A percentile compares a stretch with the other conserved stretches of the same genome.
These are phyloP conservation scores for Hyperopisus bebe DNA, from an alignment of 2,113 vertebrate genomes.

Conservation along the genomic window DNA sequence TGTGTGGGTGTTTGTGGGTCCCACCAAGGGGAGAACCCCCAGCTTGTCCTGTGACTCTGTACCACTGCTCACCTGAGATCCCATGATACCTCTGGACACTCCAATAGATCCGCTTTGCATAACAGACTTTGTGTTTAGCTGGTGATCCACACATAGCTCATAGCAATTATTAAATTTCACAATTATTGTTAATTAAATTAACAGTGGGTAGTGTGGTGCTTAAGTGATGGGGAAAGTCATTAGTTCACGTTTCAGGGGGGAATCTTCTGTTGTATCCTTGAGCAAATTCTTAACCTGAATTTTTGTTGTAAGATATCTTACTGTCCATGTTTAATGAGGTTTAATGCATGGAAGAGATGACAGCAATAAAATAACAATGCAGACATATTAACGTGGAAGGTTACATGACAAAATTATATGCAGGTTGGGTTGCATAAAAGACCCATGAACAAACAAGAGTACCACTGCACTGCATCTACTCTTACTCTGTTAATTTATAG, in stretches of 20 bases:
- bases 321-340: background rate
- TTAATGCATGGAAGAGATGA: background rate
- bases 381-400: background rate
- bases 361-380: background rate
- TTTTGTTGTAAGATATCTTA: background rate
- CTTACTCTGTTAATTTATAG: background rate
- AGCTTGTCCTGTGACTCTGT: background rate
- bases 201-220: background rate
- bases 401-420: background rate
- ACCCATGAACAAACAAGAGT: background rate
- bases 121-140: background rate
- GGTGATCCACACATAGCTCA: background rate
- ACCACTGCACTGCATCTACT: background rate
- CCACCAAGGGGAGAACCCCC: background rate
- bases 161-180: background rate
- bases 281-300: background rate
- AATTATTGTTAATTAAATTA: constrained; percentile 3
- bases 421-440: background rate
- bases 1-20: no score
- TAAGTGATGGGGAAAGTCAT: background rate
- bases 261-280: background rate
- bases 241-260: background rate
- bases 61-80: background rate
- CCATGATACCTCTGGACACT: background rate
- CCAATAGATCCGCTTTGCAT: background rate